A percentile compares a stretch with the other conserved stretches of the same genome.
Conservation (phyloP, 2,888 invertebrate species). For the Drosophila mulleri region DNA sequence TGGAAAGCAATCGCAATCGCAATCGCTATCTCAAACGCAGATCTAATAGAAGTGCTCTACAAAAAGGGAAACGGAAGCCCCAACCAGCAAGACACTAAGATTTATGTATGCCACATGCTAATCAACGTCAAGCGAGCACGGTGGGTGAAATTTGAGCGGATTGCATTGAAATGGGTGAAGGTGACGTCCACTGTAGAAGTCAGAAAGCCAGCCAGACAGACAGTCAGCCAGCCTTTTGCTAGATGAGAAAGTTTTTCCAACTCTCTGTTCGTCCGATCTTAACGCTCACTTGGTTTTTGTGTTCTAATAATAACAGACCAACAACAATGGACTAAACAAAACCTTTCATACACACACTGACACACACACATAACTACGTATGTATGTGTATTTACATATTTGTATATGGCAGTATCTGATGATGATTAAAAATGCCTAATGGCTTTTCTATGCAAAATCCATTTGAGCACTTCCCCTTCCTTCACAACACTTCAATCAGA, state of each 20-base stretch:
- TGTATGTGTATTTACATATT: neutral
- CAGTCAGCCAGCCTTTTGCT: slow-evolving; percentile 8
- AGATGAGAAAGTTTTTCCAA: slow-evolving; percentile 69
- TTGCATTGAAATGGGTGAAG: slow-evolving; percentile 66
- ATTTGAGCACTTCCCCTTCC: slow-evolving; percentile 55
- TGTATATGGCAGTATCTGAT: slow-evolving; percentile 6
- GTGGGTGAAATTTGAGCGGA: slow-evolving; percentile 53
- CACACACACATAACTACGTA: neutral
- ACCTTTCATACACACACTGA: slow-evolving; percentile 21
- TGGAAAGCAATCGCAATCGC: slow-evolving; percentile 44
- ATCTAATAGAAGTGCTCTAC: slow-evolving; percentile 23
- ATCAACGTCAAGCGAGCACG: slow-evolving; percentile 66
- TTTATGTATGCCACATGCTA: slow-evolving; percentile 79
- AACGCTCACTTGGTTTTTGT: slow-evolving; percentile 78
- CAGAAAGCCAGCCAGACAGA: neutral
- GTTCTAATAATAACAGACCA: slow-evolving; percentile 70
- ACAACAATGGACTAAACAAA: slow-evolving; percentile 47
- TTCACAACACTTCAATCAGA: slow-evolving; percentile 70
- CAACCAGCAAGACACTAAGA: slow-evolving; percentile 44
- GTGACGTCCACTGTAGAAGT: slow-evolving; percentile 60
- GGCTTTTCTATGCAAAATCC: slow-evolving; percentile 73
- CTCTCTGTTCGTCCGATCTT: slow-evolving; percentile 58
- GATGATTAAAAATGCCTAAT: slow-evolving; percentile 64
- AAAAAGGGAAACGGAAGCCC: slow-evolving; percentile 77
- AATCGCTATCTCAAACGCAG: slow-evolving; percentile 17